Conservation (phyloP, 64 coral and sea anemone genomes). For the Porites australiensis region DNA sequence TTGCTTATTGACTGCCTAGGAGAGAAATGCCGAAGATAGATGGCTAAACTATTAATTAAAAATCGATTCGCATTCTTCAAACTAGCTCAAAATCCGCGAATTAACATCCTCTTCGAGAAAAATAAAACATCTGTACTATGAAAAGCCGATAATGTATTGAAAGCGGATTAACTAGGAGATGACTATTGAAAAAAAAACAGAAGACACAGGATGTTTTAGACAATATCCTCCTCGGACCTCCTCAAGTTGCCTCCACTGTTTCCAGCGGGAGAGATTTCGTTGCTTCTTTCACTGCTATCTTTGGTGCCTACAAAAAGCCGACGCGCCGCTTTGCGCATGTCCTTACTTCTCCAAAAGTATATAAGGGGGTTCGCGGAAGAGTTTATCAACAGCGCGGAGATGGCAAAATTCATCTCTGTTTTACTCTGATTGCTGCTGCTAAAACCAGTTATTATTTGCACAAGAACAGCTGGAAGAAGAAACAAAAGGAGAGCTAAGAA, state of each 20-base stretch:
- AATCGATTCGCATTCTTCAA: too few species aligned
- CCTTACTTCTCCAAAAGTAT: slow-evolving; percentile 63
- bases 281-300: neutral
- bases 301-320: neutral
- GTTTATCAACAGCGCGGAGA: slow-evolving; percentile 56
- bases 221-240: slow-evolving; percentile 10
- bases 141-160: too few species aligned
- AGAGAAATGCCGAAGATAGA: too few species aligned
- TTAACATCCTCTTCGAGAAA: too few species aligned
- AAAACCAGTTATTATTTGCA: slow-evolving; percentile 43
- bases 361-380: slow-evolving; percentile 63
- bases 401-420: slow-evolving; percentile 55
- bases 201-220: neutral
- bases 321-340: slow-evolving; percentile 38
- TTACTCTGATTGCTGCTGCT: slow-evolving; percentile 14
- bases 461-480: slow-evolving; percentile 50
- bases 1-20: too few species aligned
- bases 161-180: too few species aligned
- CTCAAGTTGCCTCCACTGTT: neutral
- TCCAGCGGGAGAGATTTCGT: neutral
- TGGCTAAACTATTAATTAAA: too few species aligned
- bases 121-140: too few species aligned
- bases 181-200: too few species aligned
- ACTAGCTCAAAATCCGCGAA: too few species aligned
- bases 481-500: slow-evolving; percentile 40